Base-by-base conservation (phyloP, 2,888 invertebrate species). In the Sesamia inferens region DNA sequence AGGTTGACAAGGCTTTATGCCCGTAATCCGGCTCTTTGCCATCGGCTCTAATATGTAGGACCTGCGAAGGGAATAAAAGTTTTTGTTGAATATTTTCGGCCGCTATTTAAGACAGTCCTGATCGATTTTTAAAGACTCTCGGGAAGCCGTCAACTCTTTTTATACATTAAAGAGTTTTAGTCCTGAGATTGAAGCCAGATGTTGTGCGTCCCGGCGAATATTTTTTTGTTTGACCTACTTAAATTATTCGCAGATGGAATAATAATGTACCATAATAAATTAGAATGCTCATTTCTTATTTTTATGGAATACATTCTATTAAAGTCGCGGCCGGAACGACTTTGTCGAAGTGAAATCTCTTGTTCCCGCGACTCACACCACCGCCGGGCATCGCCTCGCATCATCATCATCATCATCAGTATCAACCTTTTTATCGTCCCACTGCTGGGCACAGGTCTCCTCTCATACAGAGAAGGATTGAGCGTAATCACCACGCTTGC, bases 121-220 rank as follows among this genome's bases (percentile, higher is more conserved):
- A 78, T 82, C 82, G 82, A 82, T 64, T 78, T 82, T 68, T 78
- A 82, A 77, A 82, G 54, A 77, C 78, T 64, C 82, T 82, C 22
- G 78, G 63, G 82, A 77, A 68, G 54, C 59, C 63, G 77, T 77
- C 68, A 78, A 82, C 82, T 78, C 82, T 78, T 81, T 78, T 78
- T 68, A 78, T 78, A 68, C 54, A 78, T 82, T 64, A 64, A 78
- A 76, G 82, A 63, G 68, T 78, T 78, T 81, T 48, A 44, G 63
- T 31, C 47, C 19, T 68, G 58, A 63, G 68, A 82, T 55, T 64
- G 6, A 48, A 77, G 63, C 63, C 78, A 78, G 78, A 78, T 78
- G 81, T 66, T 66, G 75, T 65, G 54, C 42, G 58, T 59, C 63
- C 54, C 58, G 8, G 19, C 14, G 24, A 77, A 55, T 47, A 48